These are phyloP conservation scores for Melierax canorus DNA, from an alignment of 2,113 vertebrate genomes.

Conservation along the genomic window DNA sequence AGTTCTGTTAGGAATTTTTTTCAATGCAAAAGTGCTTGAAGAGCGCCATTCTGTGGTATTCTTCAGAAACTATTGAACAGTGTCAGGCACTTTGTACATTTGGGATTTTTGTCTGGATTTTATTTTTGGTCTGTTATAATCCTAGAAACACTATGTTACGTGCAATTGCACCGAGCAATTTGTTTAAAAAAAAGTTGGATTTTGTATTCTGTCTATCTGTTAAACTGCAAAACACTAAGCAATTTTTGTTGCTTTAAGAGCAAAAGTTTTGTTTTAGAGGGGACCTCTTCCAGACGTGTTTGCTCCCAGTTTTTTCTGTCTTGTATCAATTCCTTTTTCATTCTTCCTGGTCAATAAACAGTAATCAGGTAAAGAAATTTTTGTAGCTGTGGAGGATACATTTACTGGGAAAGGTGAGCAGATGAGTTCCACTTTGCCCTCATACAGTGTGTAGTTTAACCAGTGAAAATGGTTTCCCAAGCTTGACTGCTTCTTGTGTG, in stretches of 20 bases:
- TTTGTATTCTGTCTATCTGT: constrained; percentile 13
- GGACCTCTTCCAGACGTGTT: neutral
- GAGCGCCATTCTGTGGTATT: neutral
- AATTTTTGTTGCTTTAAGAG: neutral
- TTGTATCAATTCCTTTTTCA: neutral
- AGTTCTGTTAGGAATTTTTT: neutral
- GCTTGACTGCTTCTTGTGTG: constrained; percentile 41
- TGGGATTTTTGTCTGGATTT: constrained; percentile 5
- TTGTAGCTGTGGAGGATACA: neutral
- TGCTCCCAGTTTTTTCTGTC: constrained; percentile 39
- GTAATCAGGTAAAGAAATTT: neutral
- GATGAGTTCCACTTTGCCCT: constrained; percentile 50
- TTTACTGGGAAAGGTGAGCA: constrained; percentile 30
- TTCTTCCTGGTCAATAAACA: neutral
- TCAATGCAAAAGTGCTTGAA: neutral
- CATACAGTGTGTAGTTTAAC: constrained; percentile 24
- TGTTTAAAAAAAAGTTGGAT: neutral
- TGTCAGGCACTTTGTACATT: neutral
- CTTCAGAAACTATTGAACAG: neutral
- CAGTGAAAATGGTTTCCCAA: constrained; percentile 37
- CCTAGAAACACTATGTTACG: neutral
- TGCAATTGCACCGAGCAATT: neutral
- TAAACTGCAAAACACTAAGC: neutral
- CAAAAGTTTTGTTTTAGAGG: neutral
- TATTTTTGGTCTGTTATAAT: neutral